Conservation (phyloP, 2,888 invertebrate species). For the Oscheius sp. region DNA sequence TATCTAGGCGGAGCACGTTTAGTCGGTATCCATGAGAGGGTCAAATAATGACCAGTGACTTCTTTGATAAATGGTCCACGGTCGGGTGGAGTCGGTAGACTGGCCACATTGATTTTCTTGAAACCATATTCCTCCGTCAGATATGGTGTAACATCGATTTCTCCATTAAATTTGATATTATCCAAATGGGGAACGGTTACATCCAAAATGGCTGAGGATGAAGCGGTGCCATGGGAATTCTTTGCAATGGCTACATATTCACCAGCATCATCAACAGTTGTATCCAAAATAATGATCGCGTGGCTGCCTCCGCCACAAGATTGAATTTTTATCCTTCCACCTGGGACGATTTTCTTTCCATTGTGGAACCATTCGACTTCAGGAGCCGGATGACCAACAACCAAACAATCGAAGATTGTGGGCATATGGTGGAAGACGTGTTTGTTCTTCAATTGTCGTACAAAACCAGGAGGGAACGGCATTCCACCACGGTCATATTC, state of each 20-base stretch:
- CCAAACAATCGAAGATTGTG: constrained; percentile 70
- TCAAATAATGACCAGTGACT: constrained; percentile 87
- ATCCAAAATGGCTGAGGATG: constrained; percentile 67
- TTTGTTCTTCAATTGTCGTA: constrained; percentile 70
- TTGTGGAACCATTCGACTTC: constrained; percentile 71
- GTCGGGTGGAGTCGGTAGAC: constrained; percentile 84
- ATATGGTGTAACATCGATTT: constrained; percentile 67
- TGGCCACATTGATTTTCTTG: constrained; percentile 65
- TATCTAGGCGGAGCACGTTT: constrained; percentile 84
- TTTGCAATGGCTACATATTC: constrained; percentile 69
- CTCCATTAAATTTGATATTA: constrained; percentile 68
- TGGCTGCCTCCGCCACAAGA: constrained; percentile 68
- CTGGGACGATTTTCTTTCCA: constrained; percentile 72
- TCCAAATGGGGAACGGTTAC: constrained; percentile 69
- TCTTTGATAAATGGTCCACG: constrained; percentile 90
- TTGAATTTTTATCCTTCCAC: constrained; percentile 71
- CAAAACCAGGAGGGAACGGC: constrained; percentile 70
- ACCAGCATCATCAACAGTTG: constrained; percentile 67
- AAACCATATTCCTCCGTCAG: constrained; percentile 70
- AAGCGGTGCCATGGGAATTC: constrained; percentile 66
- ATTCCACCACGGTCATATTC: constrained; percentile 55
- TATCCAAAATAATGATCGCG: constrained; percentile 68
- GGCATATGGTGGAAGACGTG: constrained; percentile 70
- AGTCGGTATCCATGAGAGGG: constrained; percentile 91
- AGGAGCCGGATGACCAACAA: constrained; percentile 67